A percentile compares a stretch with the other conserved stretches of the same genome.
Conservation (phyloP, 2,797 vertebrate species). For the Scyliorhinus canicula region DNA sequence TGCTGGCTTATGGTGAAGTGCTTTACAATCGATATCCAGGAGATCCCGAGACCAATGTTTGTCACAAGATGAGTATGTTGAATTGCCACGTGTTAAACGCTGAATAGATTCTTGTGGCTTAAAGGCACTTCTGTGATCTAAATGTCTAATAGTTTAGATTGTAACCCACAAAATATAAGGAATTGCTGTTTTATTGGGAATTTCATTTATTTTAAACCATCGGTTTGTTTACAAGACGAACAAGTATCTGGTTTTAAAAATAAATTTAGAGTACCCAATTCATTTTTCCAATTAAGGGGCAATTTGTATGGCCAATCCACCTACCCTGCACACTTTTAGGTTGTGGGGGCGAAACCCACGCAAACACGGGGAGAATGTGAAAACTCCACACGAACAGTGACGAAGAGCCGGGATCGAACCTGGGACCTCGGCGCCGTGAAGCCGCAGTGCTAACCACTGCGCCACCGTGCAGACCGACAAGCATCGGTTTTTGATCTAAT, state of each 20-base stretch:
- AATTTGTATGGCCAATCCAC: too few species aligned
- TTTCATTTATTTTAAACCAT: background rate
- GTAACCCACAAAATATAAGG: conserved; percentile 5
- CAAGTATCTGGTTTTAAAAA: too few species aligned
- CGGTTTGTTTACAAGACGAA: background rate
- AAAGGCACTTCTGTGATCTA: background rate
- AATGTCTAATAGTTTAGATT: background rate
- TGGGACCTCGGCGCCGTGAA: too few species aligned
- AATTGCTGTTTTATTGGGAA: background rate
- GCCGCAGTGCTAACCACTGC: too few species aligned
- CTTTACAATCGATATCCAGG: background rate
- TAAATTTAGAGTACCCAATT: too few species aligned
- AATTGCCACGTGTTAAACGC: background rate
- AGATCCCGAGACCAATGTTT: background rate
- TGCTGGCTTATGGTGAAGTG: background rate
- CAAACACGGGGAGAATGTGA: too few species aligned
- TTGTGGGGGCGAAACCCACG: too few species aligned
- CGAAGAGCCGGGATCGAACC: too few species aligned
- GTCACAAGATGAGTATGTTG: background rate
- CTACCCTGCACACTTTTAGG: too few species aligned
- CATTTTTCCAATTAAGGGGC: too few species aligned
- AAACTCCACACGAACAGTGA: too few species aligned
- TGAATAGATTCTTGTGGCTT: background rate
- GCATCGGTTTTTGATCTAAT: background rate
- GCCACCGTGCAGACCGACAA: too few species aligned